Evolutionary conservation across 2,888 invertebrate species (phyloP).

Genomic region (Agrochola litura): DNA sequence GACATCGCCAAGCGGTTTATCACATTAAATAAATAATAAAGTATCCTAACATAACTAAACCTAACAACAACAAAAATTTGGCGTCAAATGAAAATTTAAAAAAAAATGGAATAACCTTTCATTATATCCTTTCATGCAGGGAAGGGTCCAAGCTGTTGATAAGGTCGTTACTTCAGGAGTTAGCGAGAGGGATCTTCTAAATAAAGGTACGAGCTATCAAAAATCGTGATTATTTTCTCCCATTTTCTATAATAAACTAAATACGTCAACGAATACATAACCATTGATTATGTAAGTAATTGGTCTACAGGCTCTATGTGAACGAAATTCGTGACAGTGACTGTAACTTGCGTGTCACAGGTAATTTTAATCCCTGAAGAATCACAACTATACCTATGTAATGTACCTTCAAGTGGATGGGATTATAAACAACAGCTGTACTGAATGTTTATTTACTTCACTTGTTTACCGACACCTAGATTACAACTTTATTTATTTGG

Average conservation of each 20-base stretch:
- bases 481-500: not conserved
- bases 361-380: conserved; percentile 37
- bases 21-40: too few species aligned
- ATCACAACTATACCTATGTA: not conserved
- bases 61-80: too few species aligned
- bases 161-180: not conserved
- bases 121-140: not conserved
- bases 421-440: not conserved
- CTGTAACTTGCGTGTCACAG: conserved; percentile 16
- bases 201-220: not conserved
- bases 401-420: not conserved
- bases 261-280: not conserved
- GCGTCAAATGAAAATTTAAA: too few species aligned
- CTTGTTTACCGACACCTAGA: not conserved
- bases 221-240: not conserved
- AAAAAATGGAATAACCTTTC: too few species aligned
- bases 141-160: not conserved
- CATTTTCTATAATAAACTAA: not conserved
- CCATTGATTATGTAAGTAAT: not conserved
- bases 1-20: too few species aligned
- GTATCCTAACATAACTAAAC: too few species aligned
- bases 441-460: not conserved
- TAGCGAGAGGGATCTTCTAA: not conserved
- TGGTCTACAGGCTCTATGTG: not conserved
- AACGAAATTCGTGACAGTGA: conserved; percentile 3